phyloP scores from a whole-genome alignment of 2,888 invertebrate species.

The Drosophila dives region DNA sequence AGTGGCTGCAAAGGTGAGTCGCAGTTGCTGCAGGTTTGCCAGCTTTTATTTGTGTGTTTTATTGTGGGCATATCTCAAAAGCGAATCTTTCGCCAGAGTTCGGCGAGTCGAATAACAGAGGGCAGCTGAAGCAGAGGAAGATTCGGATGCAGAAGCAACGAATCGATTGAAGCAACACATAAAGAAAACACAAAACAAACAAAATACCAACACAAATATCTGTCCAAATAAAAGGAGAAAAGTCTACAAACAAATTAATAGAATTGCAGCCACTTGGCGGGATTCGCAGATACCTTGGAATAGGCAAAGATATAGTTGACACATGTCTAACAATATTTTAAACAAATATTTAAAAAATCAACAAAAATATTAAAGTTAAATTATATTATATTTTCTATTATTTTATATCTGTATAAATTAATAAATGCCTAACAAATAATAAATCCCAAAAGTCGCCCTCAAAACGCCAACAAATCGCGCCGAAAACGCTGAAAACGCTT shows the following conservation, averaged over 20 bases:
- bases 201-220: conserved; percentile 9
- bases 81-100: conserved; percentile 72
- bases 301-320: neutral
- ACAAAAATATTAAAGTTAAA: neutral
- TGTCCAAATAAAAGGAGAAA: conserved; percentile 30
- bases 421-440: neutral
- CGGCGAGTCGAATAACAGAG: conserved; percentile 55
- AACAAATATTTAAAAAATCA: neutral
- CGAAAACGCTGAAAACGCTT: conserved; percentile 11
- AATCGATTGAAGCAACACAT: conserved; percentile 42
- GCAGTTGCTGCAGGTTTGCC: conserved; percentile 73
- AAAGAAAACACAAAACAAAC: conserved; percentile 11
- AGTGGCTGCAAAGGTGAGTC: conserved; percentile 60
- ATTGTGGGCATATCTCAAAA: conserved; percentile 80
- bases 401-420: neutral
- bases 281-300: conserved; percentile 4
- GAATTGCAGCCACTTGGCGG: neutral
- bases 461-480: conserved; percentile 4
- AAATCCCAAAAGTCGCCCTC: neutral
- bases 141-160: conserved; percentile 15
- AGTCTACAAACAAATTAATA: conserved; percentile 31
- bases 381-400: neutral
- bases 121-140: conserved; percentile 36
- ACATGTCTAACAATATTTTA: neutral
- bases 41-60: conserved; percentile 78